Conservation (phyloP, 2,888 invertebrate species). For the Cephalotes varians region DNA sequence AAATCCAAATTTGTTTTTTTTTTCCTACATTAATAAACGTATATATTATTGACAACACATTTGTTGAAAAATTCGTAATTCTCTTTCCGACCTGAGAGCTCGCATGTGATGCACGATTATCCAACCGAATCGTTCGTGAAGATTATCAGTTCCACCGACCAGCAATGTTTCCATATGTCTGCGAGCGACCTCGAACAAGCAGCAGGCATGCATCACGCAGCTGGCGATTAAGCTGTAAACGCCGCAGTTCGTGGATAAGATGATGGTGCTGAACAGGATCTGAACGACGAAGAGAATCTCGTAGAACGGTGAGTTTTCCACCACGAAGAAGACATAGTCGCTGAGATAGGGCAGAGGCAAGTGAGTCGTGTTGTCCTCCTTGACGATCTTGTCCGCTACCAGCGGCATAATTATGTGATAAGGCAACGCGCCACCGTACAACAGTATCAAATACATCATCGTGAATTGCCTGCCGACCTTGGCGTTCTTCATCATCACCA, state of each 20-base stretch:
- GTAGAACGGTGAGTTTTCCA: constrained; percentile 69
- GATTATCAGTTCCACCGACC: neutral
- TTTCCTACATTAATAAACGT: neutral
- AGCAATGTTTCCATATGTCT: constrained; percentile 52
- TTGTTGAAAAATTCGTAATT: neutral
- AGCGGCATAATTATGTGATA: constrained; percentile 52
- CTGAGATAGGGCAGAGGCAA: constrained; percentile 47
- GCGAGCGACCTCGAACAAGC: constrained; percentile 59
- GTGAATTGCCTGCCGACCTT: constrained; percentile 61
- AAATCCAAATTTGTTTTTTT: neutral
- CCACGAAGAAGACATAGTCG: constrained; percentile 67
- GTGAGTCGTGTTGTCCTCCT: constrained; percentile 39
- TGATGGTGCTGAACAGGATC: constrained; percentile 68
- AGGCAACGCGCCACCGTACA: constrained; percentile 59
- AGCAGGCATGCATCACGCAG: constrained; percentile 68
- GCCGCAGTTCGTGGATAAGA: constrained; percentile 68
- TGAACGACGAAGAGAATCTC: constrained; percentile 75
- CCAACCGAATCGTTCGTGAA: constrained; percentile 14
- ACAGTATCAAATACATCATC: constrained; percentile 14
- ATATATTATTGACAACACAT: neutral
- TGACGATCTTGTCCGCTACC: constrained; percentile 30
- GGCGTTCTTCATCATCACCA: constrained; percentile 70
- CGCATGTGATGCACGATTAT: constrained; percentile 7
- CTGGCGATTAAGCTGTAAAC: constrained; percentile 62
- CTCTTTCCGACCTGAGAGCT: constrained; percentile 36